Evolutionary conservation across 1,140 invertebrate genomes (phyloP), one percentile per base, ranked within the genome.

Genomic region (Bombus difficillimus): DNA sequence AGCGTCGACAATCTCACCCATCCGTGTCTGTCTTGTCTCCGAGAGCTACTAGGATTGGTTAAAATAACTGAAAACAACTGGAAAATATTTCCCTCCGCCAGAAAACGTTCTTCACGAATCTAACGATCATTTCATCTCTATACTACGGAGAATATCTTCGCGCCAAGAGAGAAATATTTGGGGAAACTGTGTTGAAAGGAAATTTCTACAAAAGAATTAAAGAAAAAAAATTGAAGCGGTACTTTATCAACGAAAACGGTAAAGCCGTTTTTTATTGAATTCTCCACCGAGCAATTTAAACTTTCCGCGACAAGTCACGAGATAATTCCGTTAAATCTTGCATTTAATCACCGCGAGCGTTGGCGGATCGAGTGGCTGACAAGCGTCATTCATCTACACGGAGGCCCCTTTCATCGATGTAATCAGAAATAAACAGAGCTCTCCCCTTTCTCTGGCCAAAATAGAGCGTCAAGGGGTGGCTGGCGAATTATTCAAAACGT

Each of bases 1-100:
- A 90, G 88, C 88, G 91, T 92, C 89, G 91, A 92, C 91, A 91
- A 91, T 88, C 88, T 91, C 86, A 64, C 88, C 83, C 88, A 69
- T 86, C 85, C 88, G 88, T 86, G 89, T 91, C 81, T 91, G 83
- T 76, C 87, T 81, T 90, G 86, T 87, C 89, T 88, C 77, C 73
- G 47, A 85, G 57, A 79, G 72, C 79, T 71, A 41, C 39, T 4
- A 41, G 18, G 32, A 32, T 13, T 28, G 32, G 66, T 0, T 66
- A 9, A 68, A 68, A 22, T 62, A n/a, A 62, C 9, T 62, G 12
- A 62, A 62, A 62, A 62, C 28, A 62, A n/a, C 64, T 15, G 18
- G 43, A 57, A 69, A 78, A 77, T 57, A 77, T 76, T 77, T 69
- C 5, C 18, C 28, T 13, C 1, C 6, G 47, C 0, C 18, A 8